phyloP scores from a whole-genome alignment of 2,888 invertebrate genomes.

The Lycocerus yunnanus region DNA sequence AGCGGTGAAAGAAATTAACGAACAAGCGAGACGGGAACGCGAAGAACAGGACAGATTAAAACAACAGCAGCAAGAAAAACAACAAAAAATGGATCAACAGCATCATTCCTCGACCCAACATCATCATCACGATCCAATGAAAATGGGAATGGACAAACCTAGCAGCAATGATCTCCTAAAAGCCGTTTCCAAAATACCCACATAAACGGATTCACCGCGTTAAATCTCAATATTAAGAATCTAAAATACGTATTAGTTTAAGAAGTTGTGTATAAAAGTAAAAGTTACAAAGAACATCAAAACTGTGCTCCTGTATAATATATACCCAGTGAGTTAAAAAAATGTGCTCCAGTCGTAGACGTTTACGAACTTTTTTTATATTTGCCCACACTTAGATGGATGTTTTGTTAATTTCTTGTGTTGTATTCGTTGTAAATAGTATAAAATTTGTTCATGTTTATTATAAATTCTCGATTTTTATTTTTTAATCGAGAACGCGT shows the following conservation, averaged over 20 bases:
- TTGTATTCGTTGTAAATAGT: slow-evolving; percentile 51
- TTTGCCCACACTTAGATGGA: slow-evolving; percentile 24
- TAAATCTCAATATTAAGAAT: slow-evolving; percentile 25
- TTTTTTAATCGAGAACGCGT: slow-evolving; percentile 8
- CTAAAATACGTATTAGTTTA: slow-evolving; percentile 45
- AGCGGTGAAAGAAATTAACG: slow-evolving; percentile 93
- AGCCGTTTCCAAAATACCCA: slow-evolving; percentile 76
- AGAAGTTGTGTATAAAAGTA: slow-evolving; percentile 38
- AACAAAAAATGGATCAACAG: slow-evolving; percentile 71
- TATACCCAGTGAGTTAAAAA: slow-evolving; percentile 21
- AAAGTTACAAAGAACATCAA: slow-evolving; percentile 14
- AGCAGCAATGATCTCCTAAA: slow-evolving; percentile 76
- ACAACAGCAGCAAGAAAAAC: slow-evolving; percentile 86
- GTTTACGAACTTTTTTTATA: slow-evolving; percentile 34
- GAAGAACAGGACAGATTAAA: slow-evolving; percentile 92
- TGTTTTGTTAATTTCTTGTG: slow-evolving; percentile 37
- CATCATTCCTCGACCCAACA: slow-evolving; percentile 63
- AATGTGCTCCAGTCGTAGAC: neutral
- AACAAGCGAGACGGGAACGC: slow-evolving; percentile 86
- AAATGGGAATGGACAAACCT: slow-evolving; percentile 72
- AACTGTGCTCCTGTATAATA: slow-evolving; percentile 19
- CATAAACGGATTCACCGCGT: slow-evolving; percentile 61
- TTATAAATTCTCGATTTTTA: slow-evolving; percentile 24
- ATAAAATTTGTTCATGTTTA: slow-evolving; percentile 50
- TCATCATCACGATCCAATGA: slow-evolving; percentile 75